phyloP scores from a whole-genome alignment of 2,888 invertebrate species.

The Tricholauxania praeusta region DNA sequence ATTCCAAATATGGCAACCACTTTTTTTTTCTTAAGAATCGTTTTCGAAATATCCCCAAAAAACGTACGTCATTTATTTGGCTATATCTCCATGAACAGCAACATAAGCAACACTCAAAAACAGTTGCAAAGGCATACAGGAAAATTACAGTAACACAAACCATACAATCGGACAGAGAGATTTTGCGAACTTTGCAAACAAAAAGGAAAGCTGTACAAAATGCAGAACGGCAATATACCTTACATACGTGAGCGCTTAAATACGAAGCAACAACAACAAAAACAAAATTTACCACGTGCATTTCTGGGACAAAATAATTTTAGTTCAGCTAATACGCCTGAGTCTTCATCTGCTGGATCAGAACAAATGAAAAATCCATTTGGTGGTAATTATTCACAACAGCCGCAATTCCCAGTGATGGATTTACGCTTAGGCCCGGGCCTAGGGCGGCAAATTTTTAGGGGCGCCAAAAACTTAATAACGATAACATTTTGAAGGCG shows the following conservation, averaged over 20 bases:
- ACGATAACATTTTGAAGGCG: too few relatives aligned
- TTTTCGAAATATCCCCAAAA: too few relatives aligned
- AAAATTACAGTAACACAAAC: neutral
- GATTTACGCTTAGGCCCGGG: too few relatives aligned
- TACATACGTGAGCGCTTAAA: slow-evolving; percentile 43
- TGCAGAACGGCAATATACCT: slow-evolving; percentile 22
- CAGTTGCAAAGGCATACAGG: slow-evolving; percentile 39
- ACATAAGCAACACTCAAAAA: too few relatives aligned
- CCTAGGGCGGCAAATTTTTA: too few relatives aligned
- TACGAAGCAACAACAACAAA: slow-evolving; percentile 38
- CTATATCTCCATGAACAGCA: too few relatives aligned
- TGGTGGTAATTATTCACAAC: slow-evolving; percentile 27
- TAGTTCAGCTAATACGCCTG: slow-evolving; percentile 42
- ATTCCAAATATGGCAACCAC: too few relatives aligned
- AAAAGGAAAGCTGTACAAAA: slow-evolving; percentile 20
- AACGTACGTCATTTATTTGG: too few relatives aligned
- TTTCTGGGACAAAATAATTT: slow-evolving; percentile 60
- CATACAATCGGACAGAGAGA: slow-evolving; percentile 36
- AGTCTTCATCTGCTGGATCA: slow-evolving; percentile 47
- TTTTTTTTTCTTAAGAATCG: too few relatives aligned
- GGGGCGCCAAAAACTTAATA: too few relatives aligned
- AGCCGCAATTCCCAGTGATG: slow-evolving; percentile 23
- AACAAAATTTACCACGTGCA: slow-evolving; percentile 44
- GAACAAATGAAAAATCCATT: slow-evolving; percentile 46
- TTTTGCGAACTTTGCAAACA: slow-evolving; percentile 44